Percentiles rank a stretch among this genome's conserved stretches.
These are phyloP conservation scores for Drosophila multiciliata DNA, from an alignment of 2,888 invertebrate genomes.

Conservation along the genomic window DNA sequence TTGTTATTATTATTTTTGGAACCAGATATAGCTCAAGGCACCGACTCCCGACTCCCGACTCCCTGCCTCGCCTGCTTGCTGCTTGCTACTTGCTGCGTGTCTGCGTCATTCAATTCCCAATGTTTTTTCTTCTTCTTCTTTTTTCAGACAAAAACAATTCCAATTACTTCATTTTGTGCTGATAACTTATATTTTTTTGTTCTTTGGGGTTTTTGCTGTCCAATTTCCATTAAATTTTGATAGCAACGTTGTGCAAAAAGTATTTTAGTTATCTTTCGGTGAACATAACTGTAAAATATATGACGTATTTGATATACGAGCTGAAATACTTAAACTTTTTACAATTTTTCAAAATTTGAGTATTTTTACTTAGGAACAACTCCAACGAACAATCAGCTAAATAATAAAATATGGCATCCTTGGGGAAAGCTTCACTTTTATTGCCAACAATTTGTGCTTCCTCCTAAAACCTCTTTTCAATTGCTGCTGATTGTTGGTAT, in stretches of 20 bases:
- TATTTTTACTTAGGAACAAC: neutral
- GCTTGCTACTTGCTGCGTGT: constrained; percentile 28
- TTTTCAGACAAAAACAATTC: constrained; percentile 15
- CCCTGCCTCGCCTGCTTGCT: neutral
- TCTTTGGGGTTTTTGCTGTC: neutral
- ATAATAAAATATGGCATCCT: constrained; percentile 2
- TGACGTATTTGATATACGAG: neutral
- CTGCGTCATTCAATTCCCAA: constrained; percentile 3
- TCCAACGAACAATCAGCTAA: neutral
- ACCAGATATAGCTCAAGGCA: constrained; percentile 19
- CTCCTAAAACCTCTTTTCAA: neutral
- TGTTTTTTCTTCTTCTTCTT: neutral
- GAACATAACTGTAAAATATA: neutral
- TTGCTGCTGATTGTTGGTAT: constrained; percentile 5
- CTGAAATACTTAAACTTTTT: neutral
- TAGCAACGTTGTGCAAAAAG: neutral
- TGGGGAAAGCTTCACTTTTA: neutral
- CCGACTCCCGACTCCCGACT: constrained; percentile 10
- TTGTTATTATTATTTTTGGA: constrained; percentile 26
- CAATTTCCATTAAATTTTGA: constrained; percentile 10
- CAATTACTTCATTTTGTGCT: constrained; percentile 38
- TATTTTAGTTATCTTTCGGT: neutral
- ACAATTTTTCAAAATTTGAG: neutral
- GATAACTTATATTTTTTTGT: neutral
- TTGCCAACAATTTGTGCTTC: neutral